Evolutionary conservation across 2,113 vertebrate species (phyloP).

Genomic region (Archilochus colubris): DNA sequence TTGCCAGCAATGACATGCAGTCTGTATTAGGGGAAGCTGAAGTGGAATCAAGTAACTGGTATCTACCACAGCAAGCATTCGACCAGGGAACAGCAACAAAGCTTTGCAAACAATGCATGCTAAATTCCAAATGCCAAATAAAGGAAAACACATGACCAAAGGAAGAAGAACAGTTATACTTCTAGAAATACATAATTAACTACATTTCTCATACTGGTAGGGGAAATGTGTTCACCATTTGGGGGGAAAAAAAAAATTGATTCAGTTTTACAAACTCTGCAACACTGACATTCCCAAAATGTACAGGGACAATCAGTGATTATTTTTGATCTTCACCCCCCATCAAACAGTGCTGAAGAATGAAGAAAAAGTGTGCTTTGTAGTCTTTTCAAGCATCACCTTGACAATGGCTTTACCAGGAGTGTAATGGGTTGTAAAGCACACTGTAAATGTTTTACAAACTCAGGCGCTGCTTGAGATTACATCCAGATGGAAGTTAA

Average conservation of each 20-base stretch:
- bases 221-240: not conserved
- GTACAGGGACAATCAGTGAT: too few species aligned
- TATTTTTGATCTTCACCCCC: not conserved
- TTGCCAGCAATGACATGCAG: not conserved
- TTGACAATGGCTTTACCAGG: not conserved
- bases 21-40: not conserved
- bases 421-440: not conserved
- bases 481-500: not conserved
- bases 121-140: not conserved
- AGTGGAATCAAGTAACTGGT: not conserved
- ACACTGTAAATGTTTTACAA: not conserved
- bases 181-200: not conserved
- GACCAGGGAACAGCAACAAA: not conserved
- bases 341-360: not conserved
- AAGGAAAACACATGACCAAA: not conserved
- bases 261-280: not conserved
- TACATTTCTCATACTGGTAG: not conserved
- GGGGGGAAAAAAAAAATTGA: not conserved
- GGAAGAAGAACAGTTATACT: not conserved
- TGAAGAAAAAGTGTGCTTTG: not conserved
- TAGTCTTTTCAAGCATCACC: not conserved
- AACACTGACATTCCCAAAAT: not conserved
- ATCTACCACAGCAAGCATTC: not conserved
- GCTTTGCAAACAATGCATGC: not conserved
- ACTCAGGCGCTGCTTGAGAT: not conserved